Conservation (phyloP, 2,888 invertebrate genomes). For the Troides aeacus region DNA sequence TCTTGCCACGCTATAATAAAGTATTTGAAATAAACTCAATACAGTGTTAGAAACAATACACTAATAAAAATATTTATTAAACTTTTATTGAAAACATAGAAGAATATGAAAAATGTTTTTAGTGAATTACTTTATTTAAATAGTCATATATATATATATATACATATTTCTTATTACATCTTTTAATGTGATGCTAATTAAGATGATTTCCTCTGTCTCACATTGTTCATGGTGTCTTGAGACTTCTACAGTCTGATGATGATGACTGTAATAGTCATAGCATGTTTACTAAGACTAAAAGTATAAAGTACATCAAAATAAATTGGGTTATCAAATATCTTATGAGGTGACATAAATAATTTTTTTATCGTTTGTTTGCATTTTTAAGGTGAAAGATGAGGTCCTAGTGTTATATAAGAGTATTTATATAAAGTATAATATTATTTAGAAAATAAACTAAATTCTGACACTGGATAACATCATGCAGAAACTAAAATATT, state of each 20-base stretch:
- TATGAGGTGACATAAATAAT: conserved; percentile 41
- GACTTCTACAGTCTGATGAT: too few species aligned
- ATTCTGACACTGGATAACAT: neutral
- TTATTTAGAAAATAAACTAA: neutral
- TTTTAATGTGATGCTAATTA: too few species aligned
- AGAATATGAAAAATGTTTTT: too few species aligned
- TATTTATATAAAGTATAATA: neutral
- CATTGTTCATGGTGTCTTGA: too few species aligned
- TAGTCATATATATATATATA: too few species aligned
- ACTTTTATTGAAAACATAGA: too few species aligned
- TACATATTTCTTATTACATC: too few species aligned
- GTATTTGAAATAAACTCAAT: neutral
- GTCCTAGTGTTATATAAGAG: neutral
- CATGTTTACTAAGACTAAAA: neutral
- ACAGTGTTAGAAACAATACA: too few species aligned
- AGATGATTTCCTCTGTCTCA: too few species aligned
- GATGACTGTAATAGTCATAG: neutral
- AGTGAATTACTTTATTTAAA: too few species aligned
- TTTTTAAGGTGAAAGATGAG: conserved; percentile 5
- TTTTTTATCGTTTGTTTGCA: conserved; percentile 38
- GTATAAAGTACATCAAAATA: neutral
- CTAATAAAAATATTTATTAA: too few species aligned
- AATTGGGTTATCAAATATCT: conserved; percentile 36
- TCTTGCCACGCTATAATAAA: conserved; percentile 85
- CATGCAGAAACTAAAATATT: too few species aligned